Base-by-base conservation (phyloP, 2,113 vertebrate species). In the Callospermophilus lateralis region DNA sequence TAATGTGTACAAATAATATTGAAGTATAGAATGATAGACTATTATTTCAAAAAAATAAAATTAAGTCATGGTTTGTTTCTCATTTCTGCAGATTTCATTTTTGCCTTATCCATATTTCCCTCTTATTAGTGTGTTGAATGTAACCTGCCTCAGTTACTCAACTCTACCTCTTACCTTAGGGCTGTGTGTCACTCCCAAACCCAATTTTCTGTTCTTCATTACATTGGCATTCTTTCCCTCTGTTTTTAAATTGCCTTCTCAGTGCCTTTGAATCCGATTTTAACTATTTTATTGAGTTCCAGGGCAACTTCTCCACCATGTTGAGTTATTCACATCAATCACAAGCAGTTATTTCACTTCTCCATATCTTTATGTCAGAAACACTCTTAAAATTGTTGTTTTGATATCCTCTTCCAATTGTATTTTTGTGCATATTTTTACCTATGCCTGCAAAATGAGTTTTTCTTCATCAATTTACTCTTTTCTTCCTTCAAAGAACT, bases 341-440 rank as follows among this genome's bases (percentile, higher is more conserved):
- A 94, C 58, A 68, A 72, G 9, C 4, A 87, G 37, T 92, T 86
- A 84, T 61, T 96, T 95, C 39, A 89, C 74, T 74, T 92, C 58
- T 94, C 20, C 1, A 6, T 55, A 77, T 53, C n/a, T 93, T 80
- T 20, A n/a, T 61, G 24, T 53, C 48, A 93, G 73, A 72, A 93
- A 77, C 28, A 77, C 11, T 93, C 81, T 95, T 84, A 80, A 58
- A 91, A 93, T 53, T 91, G 8, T 78, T 28, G 17, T 85, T 90
- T 93, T 45, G 63, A n/a, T 84, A 78, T 48, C 78, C 80, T 90
- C n/a, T 17, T 51, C 42, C 80, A 95, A 68, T 7, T 94, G 55
- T 86, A 67, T 84, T 96, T 89, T 83, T 55, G 61, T 76, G n/a
- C 22, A 7, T 91, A 88, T 67, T 97, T 97, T 96, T 79, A 63